Evolutionary conservation across 1,140 invertebrate genomes (phyloP).

Genomic region (Zelostemma sp.): DNA sequence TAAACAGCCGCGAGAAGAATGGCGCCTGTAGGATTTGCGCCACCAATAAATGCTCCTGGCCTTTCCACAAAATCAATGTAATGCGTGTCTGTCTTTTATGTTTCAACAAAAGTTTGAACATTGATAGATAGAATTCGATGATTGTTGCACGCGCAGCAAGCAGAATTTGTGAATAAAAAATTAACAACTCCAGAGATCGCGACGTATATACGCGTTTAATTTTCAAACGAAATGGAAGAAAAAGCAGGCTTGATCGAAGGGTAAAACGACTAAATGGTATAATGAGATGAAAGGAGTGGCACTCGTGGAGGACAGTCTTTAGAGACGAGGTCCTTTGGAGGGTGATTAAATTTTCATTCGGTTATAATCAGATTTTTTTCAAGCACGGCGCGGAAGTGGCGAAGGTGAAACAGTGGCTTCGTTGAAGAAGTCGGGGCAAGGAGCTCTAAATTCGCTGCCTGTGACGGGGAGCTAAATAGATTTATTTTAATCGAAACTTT

Average conservation of each 20-base stretch:
- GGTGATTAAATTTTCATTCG: constrained; percentile 66
- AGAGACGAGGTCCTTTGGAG: constrained; percentile 58
- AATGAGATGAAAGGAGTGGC: constrained; percentile 60
- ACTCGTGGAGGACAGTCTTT: constrained; percentile 51
- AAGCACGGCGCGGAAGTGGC: constrained; percentile 40
- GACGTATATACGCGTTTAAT: too few relatives aligned
- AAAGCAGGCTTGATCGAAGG: too few relatives aligned
- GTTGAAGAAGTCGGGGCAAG: constrained; percentile 17
- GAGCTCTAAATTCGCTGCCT: background rate
- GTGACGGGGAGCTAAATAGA: constrained; percentile 46
- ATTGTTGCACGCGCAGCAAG: too few relatives aligned
- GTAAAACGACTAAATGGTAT: too few relatives aligned
- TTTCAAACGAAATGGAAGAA: too few relatives aligned
- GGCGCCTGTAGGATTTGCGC: background rate
- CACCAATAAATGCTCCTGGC: too few relatives aligned
- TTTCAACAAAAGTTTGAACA: too few relatives aligned
- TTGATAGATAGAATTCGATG: too few relatives aligned
- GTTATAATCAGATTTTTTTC: constrained; percentile 64
- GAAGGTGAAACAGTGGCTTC: constrained; percentile 2
- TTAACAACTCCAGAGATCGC: too few relatives aligned
- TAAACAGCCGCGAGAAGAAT: background rate
- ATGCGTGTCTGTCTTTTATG: too few relatives aligned
- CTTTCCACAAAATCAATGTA: too few relatives aligned
- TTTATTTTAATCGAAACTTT: constrained; percentile 64
- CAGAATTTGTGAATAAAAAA: too few relatives aligned